Conservation (phyloP, 2,888 invertebrate genomes). For the Eupithecia exiguata region DNA sequence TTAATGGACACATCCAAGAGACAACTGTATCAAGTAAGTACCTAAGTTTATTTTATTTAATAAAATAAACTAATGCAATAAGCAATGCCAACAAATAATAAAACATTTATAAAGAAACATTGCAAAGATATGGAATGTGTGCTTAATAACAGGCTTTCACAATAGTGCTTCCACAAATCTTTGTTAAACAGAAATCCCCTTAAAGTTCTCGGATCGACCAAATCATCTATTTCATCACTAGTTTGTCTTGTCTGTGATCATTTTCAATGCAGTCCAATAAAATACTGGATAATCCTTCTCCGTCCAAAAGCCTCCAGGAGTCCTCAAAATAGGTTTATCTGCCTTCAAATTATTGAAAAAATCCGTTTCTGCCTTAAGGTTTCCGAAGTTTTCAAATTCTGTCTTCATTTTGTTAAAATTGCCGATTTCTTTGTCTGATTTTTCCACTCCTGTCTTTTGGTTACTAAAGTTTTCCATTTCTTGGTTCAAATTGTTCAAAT, state of each 20-base stretch:
- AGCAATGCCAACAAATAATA: too few species aligned
- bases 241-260: background rate
- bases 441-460: background rate
- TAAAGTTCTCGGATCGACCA: background rate
- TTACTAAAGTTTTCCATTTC: background rate
- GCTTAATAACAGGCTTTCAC: too few species aligned
- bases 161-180: too few species aligned
- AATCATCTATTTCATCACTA: background rate
- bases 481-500: background rate
- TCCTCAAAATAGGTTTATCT: background rate
- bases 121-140: too few species aligned
- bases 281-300: background rate
- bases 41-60: too few species aligned
- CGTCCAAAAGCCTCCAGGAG: background rate
- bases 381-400: background rate
- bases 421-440: background rate
- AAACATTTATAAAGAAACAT: too few species aligned
- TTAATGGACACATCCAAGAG: background rate
- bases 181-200: background rate
- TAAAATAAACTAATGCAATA: too few species aligned
- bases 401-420: background rate
- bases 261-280: background rate
- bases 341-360: constrained; percentile 1
- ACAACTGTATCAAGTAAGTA: background rate
- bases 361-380: background rate